Conservation (phyloP, 2,888 invertebrate genomes). For the Timema podura region DNA sequence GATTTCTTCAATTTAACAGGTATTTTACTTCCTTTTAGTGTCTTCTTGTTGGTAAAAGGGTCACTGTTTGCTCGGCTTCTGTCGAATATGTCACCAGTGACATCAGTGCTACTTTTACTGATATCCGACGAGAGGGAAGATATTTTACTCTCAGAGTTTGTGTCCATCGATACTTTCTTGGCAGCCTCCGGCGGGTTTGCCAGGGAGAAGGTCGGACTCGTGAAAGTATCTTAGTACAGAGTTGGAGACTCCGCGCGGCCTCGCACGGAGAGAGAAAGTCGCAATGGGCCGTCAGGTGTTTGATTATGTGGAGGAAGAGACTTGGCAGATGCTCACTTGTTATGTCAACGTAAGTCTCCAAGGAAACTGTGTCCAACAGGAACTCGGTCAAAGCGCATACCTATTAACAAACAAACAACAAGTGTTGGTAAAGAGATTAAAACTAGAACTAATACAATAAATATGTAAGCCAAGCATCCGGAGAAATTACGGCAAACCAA, state of each 20-base stretch:
- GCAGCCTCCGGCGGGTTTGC: slow-evolving; percentile 18
- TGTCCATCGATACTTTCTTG: slow-evolving; percentile 16
- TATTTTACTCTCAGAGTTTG: slow-evolving; percentile 19
- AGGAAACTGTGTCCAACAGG: slow-evolving; percentile 67
- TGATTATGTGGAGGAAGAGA: slow-evolving; percentile 63
- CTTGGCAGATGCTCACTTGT: slow-evolving; percentile 74
- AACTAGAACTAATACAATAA: too few relatives aligned
- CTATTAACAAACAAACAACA: slow-evolving; percentile 48
- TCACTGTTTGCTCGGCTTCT: slow-evolving; percentile 25
- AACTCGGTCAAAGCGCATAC: slow-evolving; percentile 70
- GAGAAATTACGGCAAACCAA: too few relatives aligned
- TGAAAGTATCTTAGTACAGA: slow-evolving; percentile 69
- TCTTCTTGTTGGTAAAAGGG: slow-evolving; percentile 18
- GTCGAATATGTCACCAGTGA: slow-evolving; percentile 11
- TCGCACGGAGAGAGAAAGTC: slow-evolving; percentile 55
- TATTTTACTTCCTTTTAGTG: slow-evolving; percentile 20
- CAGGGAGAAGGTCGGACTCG: slow-evolving; percentile 60
- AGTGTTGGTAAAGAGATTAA: not conserved
- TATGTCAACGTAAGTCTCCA: slow-evolving; percentile 72
- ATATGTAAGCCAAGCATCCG: too few relatives aligned
- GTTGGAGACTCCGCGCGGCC: slow-evolving; percentile 58
- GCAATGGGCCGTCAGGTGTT: slow-evolving; percentile 56
- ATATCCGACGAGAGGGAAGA: slow-evolving; percentile 16
- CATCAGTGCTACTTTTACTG: slow-evolving; percentile 11
- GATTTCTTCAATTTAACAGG: slow-evolving; percentile 21